Evolutionary conservation across 1,140 invertebrate species (phyloP).

Genomic region (Bombus picipes): DNA sequence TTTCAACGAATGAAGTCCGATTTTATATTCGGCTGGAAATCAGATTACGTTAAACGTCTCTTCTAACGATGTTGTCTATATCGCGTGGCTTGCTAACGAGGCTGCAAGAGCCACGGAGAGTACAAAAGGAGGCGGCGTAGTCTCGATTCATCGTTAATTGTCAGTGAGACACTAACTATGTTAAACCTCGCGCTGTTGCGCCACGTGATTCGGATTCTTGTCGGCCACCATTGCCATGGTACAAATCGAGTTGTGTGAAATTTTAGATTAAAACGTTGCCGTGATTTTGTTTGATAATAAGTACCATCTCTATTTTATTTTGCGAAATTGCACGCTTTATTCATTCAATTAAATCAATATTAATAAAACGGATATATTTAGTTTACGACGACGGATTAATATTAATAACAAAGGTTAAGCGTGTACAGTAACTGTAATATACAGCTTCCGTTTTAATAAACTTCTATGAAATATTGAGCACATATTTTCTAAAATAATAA

Average conservation of each 20-base stretch:
- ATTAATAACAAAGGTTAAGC: too few species aligned
- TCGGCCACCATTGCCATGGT: not conserved
- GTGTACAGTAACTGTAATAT: too few species aligned
- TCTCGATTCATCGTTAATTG: slow-evolving; percentile 70
- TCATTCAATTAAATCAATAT: not conserved
- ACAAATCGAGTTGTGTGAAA: not conserved
- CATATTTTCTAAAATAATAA: too few species aligned
- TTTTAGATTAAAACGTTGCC: not conserved
- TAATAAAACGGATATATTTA: not conserved
- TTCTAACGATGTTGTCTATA: slow-evolving; percentile 52
- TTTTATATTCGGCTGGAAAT: slow-evolving; percentile 31
- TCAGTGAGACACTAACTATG: slow-evolving; percentile 60
- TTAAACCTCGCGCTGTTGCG: slow-evolving; percentile 53
- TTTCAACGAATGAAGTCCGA: not conserved
- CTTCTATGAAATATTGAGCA: not conserved
- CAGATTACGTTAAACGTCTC: slow-evolving; percentile 52
- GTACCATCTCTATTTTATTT: not conserved
- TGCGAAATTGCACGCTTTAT: not conserved
- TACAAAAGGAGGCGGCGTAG: slow-evolving; percentile 59
- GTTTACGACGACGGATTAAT: too few species aligned
- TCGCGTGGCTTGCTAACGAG: slow-evolving; percentile 61
- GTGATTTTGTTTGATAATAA: not conserved
- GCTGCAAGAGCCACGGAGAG: slow-evolving; percentile 25
- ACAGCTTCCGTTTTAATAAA: not conserved
- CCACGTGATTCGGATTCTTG: slow-evolving; percentile 25